These are phyloP conservation scores for Taurulus bubalis DNA, from an alignment of 2,113 vertebrate species.

Conservation along the genomic window DNA sequence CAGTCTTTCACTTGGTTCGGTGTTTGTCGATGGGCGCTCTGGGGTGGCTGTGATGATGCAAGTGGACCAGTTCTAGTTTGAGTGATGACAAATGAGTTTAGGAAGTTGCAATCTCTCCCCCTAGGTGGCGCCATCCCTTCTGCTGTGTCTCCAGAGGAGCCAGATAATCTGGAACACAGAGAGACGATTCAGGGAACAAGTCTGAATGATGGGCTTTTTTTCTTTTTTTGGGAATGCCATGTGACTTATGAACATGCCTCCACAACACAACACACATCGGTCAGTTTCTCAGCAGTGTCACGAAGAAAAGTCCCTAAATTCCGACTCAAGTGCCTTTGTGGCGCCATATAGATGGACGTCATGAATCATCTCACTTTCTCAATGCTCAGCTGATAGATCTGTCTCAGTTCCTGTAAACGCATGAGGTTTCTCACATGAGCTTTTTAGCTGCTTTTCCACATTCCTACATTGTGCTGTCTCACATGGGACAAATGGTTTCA, in stretches of 20 bases:
- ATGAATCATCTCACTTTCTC: slow-evolving; percentile 20
- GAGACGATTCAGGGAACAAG: slow-evolving; percentile 29
- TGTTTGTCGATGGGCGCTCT: slow-evolving; percentile 69
- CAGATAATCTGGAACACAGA: slow-evolving; percentile 89
- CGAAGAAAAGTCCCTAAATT: neutral
- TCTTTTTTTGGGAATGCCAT: neutral
- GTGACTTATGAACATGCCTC: slow-evolving; percentile 9
- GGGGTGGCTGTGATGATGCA: slow-evolving; percentile 72
- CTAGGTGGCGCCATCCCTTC: slow-evolving; percentile 91
- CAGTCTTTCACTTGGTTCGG: slow-evolving; percentile 50
- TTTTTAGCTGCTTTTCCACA: slow-evolving; percentile 4
- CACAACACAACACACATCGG: slow-evolving; percentile 29
- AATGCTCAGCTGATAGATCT: slow-evolving; percentile 2
- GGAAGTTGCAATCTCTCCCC: slow-evolving; percentile 85
- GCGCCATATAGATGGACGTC: neutral
- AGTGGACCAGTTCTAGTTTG: slow-evolving; percentile 73
- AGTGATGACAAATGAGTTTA: slow-evolving; percentile 65
- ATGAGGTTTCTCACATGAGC: neutral
- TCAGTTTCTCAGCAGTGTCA: slow-evolving; percentile 3
- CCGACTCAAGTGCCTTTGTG: neutral
- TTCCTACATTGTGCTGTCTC: slow-evolving; percentile 4
- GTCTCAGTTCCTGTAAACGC: neutral
- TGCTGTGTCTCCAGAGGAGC: slow-evolving; percentile 88
- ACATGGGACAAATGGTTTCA: slow-evolving; percentile 26
- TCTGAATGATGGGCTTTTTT: slow-evolving; percentile 22